phyloP scores from a whole-genome alignment of 2,113 vertebrate species.

The Antechinus stuartii region DNA sequence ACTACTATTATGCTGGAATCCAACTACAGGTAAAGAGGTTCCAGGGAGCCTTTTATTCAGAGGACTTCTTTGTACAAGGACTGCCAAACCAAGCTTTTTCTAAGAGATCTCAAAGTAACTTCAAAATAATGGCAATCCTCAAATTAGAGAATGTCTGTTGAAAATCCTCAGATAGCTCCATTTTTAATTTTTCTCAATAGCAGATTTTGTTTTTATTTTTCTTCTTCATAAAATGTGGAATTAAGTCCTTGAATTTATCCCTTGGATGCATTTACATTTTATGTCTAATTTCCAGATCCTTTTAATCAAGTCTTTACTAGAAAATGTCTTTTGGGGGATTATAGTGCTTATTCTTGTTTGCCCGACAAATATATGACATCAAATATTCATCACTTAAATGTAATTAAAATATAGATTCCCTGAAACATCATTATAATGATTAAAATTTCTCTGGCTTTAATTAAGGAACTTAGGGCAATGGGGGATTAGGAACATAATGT shows the following conservation, averaged over 20 bases:
- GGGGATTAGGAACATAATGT: constrained; percentile 55
- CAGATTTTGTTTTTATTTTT: constrained; percentile 58
- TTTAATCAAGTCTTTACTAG: constrained; percentile 69
- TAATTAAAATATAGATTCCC: constrained; percentile 71
- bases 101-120: constrained; percentile 76
- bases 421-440: constrained; percentile 58
- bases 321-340: constrained; percentile 67
- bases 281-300: constrained; percentile 62
- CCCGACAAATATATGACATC: constrained; percentile 65
- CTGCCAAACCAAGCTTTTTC: constrained; percentile 59
- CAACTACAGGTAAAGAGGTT: constrained; percentile 61
- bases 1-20: constrained; percentile 55
- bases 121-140: constrained; percentile 76
- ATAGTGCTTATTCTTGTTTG: constrained; percentile 60
- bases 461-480: constrained; percentile 59
- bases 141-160: constrained; percentile 77
- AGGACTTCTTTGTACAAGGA: constrained; percentile 53
- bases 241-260: constrained; percentile 70
- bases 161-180: constrained; percentile 67
- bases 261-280: constrained; percentile 69
- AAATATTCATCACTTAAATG: constrained; percentile 75
- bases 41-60: constrained; percentile 59
- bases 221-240: constrained; percentile 66
- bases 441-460: constrained; percentile 67
- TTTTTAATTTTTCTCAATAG: constrained; percentile 77